These are phyloP conservation scores for Cathartes aura DNA, from an alignment of 2,113 vertebrate genomes.

Conservation along the genomic window DNA sequence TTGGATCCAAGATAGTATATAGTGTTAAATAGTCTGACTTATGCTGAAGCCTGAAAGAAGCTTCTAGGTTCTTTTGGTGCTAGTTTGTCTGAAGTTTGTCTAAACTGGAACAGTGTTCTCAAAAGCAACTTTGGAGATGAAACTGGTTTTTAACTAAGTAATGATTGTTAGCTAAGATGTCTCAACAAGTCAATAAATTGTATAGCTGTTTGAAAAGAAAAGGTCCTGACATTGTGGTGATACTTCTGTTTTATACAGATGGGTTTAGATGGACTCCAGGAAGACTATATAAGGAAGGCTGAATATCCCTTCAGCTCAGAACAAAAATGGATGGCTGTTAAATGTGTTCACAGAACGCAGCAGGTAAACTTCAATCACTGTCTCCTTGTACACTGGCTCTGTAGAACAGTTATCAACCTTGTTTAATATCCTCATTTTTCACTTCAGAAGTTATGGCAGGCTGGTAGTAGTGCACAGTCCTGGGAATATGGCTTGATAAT, in stretches of 20 bases:
- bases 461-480: neutral
- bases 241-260: constrained; percentile 77
- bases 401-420: neutral
- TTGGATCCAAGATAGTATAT: neutral
- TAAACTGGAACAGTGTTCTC: neutral
- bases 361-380: constrained; percentile 78
- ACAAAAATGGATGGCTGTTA: constrained; percentile 98
- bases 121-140: neutral
- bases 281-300: constrained; percentile 90
- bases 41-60: neutral
- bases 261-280: constrained; percentile 90
- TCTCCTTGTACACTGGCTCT: neutral
- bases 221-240: neutral
- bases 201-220: neutral
- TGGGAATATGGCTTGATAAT: neutral
- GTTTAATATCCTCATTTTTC: neutral
- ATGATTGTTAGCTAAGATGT: neutral
- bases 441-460: neutral
- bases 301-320: constrained; percentile 96
- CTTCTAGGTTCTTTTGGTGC: neutral
- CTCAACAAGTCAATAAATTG: neutral
- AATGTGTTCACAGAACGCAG: constrained; percentile 90
- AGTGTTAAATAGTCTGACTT: neutral
- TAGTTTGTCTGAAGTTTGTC: neutral
- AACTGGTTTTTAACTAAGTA: neutral